These are phyloP conservation scores for Trichopoda pennipes DNA, from an alignment of 2,888 invertebrate species.

Conservation along the genomic window DNA sequence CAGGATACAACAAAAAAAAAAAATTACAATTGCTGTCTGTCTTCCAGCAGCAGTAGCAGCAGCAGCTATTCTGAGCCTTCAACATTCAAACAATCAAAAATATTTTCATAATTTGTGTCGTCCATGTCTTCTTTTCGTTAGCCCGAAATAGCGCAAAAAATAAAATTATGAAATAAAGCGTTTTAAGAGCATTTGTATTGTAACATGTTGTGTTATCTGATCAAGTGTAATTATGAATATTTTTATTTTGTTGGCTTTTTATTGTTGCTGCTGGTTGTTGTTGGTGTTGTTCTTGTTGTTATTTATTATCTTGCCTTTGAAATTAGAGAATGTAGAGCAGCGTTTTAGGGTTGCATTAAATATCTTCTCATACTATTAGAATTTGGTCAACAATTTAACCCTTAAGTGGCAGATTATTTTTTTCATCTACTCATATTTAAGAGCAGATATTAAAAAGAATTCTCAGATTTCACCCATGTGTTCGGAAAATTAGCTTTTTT, in stretches of 20 bases:
- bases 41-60: too few species aligned
- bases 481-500: too few species aligned
- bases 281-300: constrained; percentile 53
- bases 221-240: constrained; percentile 69
- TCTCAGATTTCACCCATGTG: too few species aligned
- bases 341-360: constrained; percentile 40
- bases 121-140: background rate
- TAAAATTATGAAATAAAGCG: constrained; percentile 55
- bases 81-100: too few species aligned
- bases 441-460: constrained; percentile 20
- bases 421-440: background rate
- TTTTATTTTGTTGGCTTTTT: constrained; percentile 32
- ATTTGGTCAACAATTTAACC: constrained; percentile 60
- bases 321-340: constrained; percentile 48
- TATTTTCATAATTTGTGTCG: background rate
- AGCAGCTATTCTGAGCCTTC: background rate
- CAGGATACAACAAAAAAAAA: too few species aligned
- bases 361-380: constrained; percentile 36
- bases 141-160: constrained; percentile 27
- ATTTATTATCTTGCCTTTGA: constrained; percentile 49
- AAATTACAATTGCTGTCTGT: constrained; percentile 57
- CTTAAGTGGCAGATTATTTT: constrained; percentile 52
- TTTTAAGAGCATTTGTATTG: constrained; percentile 62
- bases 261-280: constrained; percentile 25
- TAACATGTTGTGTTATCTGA: constrained; percentile 68